These are phyloP conservation scores for Papilio glaucus DNA, from an alignment of 1,140 invertebrate genomes.

Conservation along the genomic window DNA sequence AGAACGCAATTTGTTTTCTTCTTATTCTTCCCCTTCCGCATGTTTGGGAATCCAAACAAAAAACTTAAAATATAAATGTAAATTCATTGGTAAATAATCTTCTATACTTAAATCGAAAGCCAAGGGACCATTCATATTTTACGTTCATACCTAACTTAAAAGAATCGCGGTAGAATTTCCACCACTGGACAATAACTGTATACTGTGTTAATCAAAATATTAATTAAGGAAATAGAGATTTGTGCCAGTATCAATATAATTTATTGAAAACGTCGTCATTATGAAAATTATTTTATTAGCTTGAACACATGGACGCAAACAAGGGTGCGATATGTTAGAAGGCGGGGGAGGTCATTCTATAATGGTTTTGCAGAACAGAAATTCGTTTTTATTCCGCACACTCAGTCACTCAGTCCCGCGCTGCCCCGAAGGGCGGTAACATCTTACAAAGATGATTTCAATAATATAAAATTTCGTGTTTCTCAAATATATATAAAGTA, in stretches of 20 bases:
- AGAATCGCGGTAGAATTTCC: too few species aligned
- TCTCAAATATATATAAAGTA: conserved; percentile 28
- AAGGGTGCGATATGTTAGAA: conserved; percentile 13
- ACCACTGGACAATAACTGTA: too few species aligned
- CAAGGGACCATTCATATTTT: too few species aligned
- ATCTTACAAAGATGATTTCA: conserved; percentile 44
- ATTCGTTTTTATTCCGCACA: background rate
- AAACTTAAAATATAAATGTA: too few species aligned
- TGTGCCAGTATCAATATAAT: background rate
- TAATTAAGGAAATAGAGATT: background rate
- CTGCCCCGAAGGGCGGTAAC: conserved; percentile 47
- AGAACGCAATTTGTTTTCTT: too few species aligned
- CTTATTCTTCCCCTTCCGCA: too few species aligned
- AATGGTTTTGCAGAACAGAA: background rate
- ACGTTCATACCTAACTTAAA: too few species aligned
- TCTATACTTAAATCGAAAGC: too few species aligned
- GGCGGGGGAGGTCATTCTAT: conserved; percentile 22
- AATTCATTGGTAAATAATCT: too few species aligned
- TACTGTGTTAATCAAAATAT: background rate
- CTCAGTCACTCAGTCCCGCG: conserved; percentile 49
- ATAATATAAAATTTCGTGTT: conserved; percentile 40
- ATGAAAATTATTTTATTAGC: background rate
- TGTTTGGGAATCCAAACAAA: too few species aligned
- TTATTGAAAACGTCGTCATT: background rate
- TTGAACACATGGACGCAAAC: conserved; percentile 23